These are phyloP conservation scores for Nannoperca obscura DNA, from an alignment of 2,797 vertebrate genomes.

Conservation along the genomic window DNA sequence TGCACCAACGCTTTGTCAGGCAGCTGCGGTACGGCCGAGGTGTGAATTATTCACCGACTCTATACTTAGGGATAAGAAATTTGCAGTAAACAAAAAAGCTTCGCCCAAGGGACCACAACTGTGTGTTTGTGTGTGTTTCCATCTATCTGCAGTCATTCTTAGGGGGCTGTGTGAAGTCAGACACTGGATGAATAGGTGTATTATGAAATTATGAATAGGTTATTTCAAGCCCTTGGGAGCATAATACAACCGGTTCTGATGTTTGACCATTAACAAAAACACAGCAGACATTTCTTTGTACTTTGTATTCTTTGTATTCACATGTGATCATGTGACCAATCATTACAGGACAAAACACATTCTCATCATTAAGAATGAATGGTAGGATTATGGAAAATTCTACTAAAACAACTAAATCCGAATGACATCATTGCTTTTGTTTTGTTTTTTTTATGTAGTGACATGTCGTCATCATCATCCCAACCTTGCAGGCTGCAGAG, in stretches of 20 bases:
- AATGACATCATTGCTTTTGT: conserved; percentile 1
- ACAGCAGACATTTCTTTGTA: no score
- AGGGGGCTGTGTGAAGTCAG: conserved; percentile 28
- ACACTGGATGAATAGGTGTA: conserved; percentile 36
- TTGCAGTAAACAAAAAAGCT: conserved; percentile 41
- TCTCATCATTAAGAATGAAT: background rate
- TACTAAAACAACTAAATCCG: background rate
- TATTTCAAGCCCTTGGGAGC: conserved; percentile 26
- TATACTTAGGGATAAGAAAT: conserved; percentile 55
- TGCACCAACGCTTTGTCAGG: conserved; percentile 18
- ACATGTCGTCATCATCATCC: conserved; percentile 24
- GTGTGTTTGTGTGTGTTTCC: conserved; percentile 2
- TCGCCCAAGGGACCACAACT: conserved; percentile 1
- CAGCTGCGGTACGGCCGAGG: conserved; percentile 59
- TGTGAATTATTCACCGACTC: conserved; percentile 71
- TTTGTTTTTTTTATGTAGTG: background rate
- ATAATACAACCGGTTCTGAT: conserved; percentile 5
- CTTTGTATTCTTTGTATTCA: no score
- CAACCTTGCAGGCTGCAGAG: conserved; percentile 91
- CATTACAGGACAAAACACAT: background rate
- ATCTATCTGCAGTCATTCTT: conserved; percentile 32
- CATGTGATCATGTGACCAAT: background rate
- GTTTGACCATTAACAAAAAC: background rate
- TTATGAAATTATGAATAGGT: no score
- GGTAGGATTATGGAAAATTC: conserved; percentile 3